phyloP scores from a whole-genome alignment of 2,113 vertebrate genomes.

The Marmota flaviventris region DNA sequence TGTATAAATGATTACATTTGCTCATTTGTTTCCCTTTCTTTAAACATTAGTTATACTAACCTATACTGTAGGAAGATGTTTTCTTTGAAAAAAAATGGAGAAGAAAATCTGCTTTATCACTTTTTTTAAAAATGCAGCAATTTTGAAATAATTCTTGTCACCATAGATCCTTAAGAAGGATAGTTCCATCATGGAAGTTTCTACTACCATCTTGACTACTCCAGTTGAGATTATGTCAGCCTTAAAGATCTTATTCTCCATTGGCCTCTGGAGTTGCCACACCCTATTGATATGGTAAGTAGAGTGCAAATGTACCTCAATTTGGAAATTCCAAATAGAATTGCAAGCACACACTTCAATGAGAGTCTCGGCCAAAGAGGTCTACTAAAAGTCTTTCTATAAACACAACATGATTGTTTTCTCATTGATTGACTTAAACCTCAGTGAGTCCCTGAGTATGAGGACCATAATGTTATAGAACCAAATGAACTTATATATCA shows the following conservation, averaged over 20 bases:
- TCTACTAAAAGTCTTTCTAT: not conserved
- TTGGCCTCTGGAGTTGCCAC: not conserved
- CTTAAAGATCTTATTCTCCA: not conserved
- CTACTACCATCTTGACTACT: not conserved
- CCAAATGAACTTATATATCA: not conserved
- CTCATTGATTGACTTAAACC: conserved; percentile 8
- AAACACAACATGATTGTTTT: conserved; percentile 33
- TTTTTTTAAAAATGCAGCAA: conserved; percentile 54
- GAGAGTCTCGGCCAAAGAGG: not conserved
- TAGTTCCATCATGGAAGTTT: conserved; percentile 30
- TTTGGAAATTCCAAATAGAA: conserved; percentile 1
- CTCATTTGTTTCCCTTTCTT: conserved; percentile 22
- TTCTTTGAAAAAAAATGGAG: not conserved
- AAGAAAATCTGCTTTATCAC: conserved; percentile 1
- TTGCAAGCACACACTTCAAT: conserved; percentile 7
- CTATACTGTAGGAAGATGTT: not conserved
- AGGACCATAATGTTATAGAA: conserved; percentile 12
- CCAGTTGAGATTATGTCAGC: not conserved
- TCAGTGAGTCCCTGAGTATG: not conserved
- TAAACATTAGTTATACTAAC: not conserved
- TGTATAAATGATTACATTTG: conserved; percentile 33
- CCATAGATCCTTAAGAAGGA: not conserved
- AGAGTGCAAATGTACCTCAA: not conserved
- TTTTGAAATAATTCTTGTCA: conserved; percentile 40
- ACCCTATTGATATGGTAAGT: not conserved